Evolutionary conservation across 23 tunicate species (phyloP).

Genomic region (Clavelina lepadiformis): DNA sequence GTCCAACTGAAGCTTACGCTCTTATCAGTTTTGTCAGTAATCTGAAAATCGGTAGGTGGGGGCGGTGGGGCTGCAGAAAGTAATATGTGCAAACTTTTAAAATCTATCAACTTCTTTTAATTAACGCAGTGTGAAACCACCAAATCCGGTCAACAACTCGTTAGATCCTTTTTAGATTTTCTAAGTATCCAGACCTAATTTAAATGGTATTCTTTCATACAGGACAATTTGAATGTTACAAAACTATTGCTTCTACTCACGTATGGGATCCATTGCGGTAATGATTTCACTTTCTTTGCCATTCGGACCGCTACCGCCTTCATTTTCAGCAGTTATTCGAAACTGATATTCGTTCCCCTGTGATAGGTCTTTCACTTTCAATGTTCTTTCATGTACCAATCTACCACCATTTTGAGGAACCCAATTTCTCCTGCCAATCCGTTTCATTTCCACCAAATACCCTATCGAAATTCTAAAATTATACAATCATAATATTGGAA

Average conservation of each 20-base stretch:
- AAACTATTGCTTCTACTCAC: no score
- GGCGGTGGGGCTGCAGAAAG: slow-evolving; percentile 78
- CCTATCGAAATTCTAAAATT: no score
- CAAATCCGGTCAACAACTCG: no score
- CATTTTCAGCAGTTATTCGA: slow-evolving; percentile 89
- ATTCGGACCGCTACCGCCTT: slow-evolving; percentile 67
- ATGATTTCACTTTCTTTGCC: slow-evolving; percentile 60
- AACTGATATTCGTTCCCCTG: slow-evolving; percentile 71
- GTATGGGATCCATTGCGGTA: slow-evolving; percentile 78
- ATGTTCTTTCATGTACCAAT: slow-evolving; percentile 45
- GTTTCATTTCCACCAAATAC: slow-evolving; percentile 74
- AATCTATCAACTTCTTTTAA: no score
- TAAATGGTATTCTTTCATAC: no score
- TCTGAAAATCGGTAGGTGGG: slow-evolving; percentile 60
- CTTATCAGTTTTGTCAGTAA: slow-evolving; percentile 73
- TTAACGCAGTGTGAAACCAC: no score
- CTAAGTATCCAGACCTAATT: neutral
- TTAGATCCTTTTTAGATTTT: no score
- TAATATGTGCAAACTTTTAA: neutral
- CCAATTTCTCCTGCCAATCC: slow-evolving; percentile 82
- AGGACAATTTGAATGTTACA: no score
- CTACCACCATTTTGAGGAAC: slow-evolving; percentile 52
- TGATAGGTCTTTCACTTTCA: slow-evolving; percentile 44
- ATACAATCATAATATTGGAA: no score
- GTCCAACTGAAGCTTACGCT: slow-evolving; percentile 50